A percentile compares a stretch with the other conserved stretches of the same genome.
These are phyloP conservation scores for Triops longicaudatus DNA, from an alignment of 1,140 invertebrate species.

Conservation along the genomic window DNA sequence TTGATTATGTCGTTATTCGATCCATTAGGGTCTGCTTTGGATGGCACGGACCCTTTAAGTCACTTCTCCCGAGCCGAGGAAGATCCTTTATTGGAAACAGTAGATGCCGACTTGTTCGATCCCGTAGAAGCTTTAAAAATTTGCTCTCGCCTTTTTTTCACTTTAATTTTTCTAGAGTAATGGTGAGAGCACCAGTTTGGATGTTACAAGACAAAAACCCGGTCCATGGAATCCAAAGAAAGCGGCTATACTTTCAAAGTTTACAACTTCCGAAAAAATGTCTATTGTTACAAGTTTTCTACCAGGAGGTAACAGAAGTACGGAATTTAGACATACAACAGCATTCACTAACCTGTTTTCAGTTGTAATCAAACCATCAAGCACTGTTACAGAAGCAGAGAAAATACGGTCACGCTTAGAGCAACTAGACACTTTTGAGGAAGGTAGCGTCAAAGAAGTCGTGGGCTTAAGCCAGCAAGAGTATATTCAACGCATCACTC, in stretches of 20 bases:
- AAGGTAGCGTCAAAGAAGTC: slow-evolving; percentile 75
- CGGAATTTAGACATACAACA: slow-evolving; percentile 24
- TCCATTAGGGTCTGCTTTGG: slow-evolving; percentile 51
- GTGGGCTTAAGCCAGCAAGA: slow-evolving; percentile 80
- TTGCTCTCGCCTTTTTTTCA: neutral
- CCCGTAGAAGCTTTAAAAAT: neutral
- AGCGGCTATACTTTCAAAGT: slow-evolving; percentile 67
- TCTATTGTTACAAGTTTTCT: slow-evolving; percentile 81
- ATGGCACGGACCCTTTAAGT: slow-evolving; percentile 63
- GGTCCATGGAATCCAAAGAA: slow-evolving; percentile 61
- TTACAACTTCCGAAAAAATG: slow-evolving; percentile 83
- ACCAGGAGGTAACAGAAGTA: slow-evolving; percentile 68
- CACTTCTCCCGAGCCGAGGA: slow-evolving; percentile 53
- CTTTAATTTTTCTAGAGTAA: slow-evolving; percentile 19
- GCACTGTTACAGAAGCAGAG: slow-evolving; percentile 56
- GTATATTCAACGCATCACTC: slow-evolving; percentile 76
- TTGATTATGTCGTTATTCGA: slow-evolving; percentile 38
- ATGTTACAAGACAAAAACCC: neutral
- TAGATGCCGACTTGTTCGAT: slow-evolving; percentile 23
- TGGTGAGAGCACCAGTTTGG: slow-evolving; percentile 5
- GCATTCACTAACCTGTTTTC: neutral
- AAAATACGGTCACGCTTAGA: slow-evolving; percentile 84
- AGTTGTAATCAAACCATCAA: slow-evolving; percentile 65
- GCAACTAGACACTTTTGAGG: slow-evolving; percentile 90
- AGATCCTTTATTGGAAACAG: slow-evolving; percentile 40